phyloP scores from a whole-genome alignment of 1,140 invertebrate genomes.

The Neuroterus valhalla region DNA sequence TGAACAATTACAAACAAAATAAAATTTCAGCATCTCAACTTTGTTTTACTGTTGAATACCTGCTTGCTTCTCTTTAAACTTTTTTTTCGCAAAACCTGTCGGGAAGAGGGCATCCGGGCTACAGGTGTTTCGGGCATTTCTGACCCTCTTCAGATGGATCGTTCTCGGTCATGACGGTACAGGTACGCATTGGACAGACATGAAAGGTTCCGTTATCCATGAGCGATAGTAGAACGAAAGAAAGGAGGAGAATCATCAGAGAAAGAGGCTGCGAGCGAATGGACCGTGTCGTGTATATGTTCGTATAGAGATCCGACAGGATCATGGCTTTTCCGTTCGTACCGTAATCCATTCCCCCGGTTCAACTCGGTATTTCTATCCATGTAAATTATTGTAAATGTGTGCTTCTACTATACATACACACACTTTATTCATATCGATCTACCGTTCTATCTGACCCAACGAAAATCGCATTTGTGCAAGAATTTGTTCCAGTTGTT shows the following conservation, averaged over 20 bases:
- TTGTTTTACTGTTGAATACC: too few species aligned
- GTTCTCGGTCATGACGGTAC: conserved; percentile 13
- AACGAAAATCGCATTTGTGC: not conserved
- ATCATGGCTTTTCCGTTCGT: conserved; percentile 13
- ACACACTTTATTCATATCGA: not conserved
- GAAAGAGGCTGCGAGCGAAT: conserved; percentile 26
- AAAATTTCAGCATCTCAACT: too few species aligned
- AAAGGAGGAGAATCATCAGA: conserved; percentile 43
- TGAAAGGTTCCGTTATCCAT: conserved; percentile 24
- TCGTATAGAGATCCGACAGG: not conserved
- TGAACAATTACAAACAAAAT: too few species aligned
- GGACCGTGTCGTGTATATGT: conserved; percentile 8
- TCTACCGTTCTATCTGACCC: too few species aligned
- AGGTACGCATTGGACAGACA: conserved; percentile 1
- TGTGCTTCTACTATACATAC: conserved; percentile 3
- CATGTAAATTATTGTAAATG: too few species aligned
- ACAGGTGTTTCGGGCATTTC: conserved; percentile 1
- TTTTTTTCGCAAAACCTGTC: too few species aligned
- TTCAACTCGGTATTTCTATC: not conserved
- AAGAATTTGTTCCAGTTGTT: conserved; percentile 5
- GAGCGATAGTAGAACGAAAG: conserved; percentile 50
- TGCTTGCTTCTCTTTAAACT: too few species aligned
- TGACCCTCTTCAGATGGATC: conserved; percentile 1
- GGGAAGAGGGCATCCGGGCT: not conserved
- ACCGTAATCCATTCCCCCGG: not conserved